These are phyloP conservation scores for silkworm (Bombyx mori) DNA, from an alignment of 1,140 invertebrate species.

Conservation along the genomic window DNA sequence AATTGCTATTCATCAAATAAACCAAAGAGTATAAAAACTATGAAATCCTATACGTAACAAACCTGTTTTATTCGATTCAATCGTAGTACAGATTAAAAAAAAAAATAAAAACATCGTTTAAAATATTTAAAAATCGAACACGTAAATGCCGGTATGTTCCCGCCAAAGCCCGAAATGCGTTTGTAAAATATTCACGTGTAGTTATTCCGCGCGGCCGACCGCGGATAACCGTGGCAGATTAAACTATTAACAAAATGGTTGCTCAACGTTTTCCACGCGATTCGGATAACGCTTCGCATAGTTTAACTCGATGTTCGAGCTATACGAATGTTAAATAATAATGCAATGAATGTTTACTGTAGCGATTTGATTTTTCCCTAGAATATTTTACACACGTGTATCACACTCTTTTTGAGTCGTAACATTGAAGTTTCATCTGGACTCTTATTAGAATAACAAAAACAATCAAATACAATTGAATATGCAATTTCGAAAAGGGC, in stretches of 20 bases:
- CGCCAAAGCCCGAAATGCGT: constrained; percentile 4
- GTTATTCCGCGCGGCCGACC: constrained; percentile 24
- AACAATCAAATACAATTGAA: not conserved
- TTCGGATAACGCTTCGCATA: constrained; percentile 18
- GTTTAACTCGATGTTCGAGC: constrained; percentile 12
- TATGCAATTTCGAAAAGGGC: not conserved
- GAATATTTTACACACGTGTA: no score
- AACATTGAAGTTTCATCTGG: no score
- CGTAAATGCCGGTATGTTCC: no score
- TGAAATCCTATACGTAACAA: no score
- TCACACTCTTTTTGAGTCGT: no score
- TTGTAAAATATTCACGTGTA: constrained; percentile 38
- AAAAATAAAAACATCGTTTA: no score
- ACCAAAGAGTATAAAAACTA: no score
- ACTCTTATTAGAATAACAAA: not conserved
- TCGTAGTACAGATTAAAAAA: no score
- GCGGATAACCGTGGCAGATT: constrained; percentile 35
- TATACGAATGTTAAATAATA: not conserved
- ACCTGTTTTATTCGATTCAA: no score
- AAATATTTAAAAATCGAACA: no score
- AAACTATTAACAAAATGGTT: constrained; percentile 46
- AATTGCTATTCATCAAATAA: no score
- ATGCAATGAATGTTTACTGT: not conserved
- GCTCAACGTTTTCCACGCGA: constrained; percentile 14
- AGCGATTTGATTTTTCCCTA: not conserved